Conservation (phyloP, 1,140 invertebrate species). For the Thaumatotibia leucotreta region DNA sequence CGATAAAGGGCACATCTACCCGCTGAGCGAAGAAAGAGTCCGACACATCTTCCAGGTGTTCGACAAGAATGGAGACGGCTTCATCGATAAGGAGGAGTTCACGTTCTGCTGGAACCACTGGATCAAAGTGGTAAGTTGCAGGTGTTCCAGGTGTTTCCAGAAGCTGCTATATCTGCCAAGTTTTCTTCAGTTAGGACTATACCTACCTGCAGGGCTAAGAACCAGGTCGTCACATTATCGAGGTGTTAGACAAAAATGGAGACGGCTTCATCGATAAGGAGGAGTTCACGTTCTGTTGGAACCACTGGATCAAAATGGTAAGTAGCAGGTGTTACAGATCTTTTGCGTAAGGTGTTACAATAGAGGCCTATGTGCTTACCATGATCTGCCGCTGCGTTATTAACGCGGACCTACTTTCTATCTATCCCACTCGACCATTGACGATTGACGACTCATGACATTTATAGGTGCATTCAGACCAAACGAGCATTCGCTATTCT, state of each 20-base stretch:
- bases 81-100: conserved; percentile 90
- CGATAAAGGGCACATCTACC: conserved; percentile 90
- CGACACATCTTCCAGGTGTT: conserved; percentile 88
- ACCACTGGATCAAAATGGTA: conserved; percentile 90
- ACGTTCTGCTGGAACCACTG: conserved; percentile 88
- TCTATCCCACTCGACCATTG: no score
- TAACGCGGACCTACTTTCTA: no score
- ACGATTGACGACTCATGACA: no score
- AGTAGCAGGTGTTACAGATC: conserved; percentile 48
- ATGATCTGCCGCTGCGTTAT: no score
- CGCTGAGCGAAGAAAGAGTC: conserved; percentile 83
- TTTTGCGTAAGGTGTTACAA: no score
- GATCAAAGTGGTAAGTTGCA: conserved; percentile 85
- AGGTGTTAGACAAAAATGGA: conserved; percentile 86
- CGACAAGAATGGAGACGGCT: conserved; percentile 86
- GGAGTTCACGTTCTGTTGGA: conserved; percentile 90
- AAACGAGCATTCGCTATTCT: no score
- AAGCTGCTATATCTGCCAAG: conserved; percentile 83
- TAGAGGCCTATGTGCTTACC: no score
- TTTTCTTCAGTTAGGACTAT: conserved; percentile 90
- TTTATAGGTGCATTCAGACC: no score
- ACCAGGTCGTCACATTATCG: conserved; percentile 85
- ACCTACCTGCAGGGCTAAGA: no score
- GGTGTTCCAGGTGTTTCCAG: neutral
- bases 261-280: conserved; percentile 89